A percentile compares a stretch with the other conserved stretches of the same genome.
These are phyloP conservation scores for Chaetophractus vellerosus DNA, from an alignment of 2,797 vertebrate species.

Conservation along the genomic window DNA sequence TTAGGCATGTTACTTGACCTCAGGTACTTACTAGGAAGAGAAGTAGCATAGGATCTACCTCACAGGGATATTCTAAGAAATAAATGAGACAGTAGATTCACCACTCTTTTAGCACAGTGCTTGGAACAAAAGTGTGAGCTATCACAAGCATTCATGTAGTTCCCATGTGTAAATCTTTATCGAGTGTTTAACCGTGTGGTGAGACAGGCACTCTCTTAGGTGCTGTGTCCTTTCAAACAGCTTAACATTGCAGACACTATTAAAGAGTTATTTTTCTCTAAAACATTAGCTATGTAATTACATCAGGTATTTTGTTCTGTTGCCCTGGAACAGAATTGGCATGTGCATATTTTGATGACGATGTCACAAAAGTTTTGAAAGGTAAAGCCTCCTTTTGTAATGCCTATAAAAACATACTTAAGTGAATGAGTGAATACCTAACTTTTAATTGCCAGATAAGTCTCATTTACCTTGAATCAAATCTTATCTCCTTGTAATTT, in stretches of 20 bases:
- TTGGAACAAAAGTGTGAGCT: neutral
- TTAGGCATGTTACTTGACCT: neutral
- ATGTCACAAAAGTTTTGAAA: slow-evolving; percentile 40
- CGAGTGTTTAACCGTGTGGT: neutral
- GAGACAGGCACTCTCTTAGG: neutral
- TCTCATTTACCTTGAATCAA: slow-evolving; percentile 36
- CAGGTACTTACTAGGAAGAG: neutral
- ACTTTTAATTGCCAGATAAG: neutral
- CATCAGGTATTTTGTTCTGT: neutral
- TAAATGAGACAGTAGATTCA: neutral
- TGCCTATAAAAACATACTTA: slow-evolving; percentile 26
- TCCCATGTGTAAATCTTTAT: neutral
- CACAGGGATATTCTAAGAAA: neutral
- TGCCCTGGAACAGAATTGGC: neutral
- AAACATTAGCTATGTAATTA: neutral
- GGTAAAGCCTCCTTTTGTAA: neutral
- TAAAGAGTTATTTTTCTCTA: neutral
- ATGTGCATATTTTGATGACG: slow-evolving; percentile 2
- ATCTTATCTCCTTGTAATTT: neutral
- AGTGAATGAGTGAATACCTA: neutral
- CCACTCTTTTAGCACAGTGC: neutral
- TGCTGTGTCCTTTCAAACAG: neutral
- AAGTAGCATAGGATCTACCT: neutral
- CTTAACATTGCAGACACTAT: neutral
- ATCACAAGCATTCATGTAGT: neutral